phyloP scores from a whole-genome alignment of 1,140 invertebrate genomes.

The Cherax destructor region DNA sequence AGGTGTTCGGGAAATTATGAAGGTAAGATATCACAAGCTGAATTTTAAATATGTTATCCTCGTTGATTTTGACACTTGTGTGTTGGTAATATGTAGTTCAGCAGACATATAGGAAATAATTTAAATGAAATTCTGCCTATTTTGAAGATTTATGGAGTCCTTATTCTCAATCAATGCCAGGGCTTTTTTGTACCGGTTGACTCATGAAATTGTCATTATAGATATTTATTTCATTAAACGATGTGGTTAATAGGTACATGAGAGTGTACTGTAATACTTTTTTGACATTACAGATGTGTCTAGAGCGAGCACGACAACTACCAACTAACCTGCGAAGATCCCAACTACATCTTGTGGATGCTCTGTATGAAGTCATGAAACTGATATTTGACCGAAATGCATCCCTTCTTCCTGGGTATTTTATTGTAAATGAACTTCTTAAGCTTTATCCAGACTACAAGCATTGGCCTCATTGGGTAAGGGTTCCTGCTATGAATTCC shows the following conservation, averaged over 20 bases:
- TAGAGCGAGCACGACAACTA: constrained; percentile 90
- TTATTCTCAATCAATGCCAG: too few relatives aligned
- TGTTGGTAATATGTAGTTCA: too few relatives aligned
- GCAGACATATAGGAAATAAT: too few relatives aligned
- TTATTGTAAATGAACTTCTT: constrained; percentile 95
- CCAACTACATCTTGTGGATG: constrained; percentile 86
- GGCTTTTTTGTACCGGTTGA: too few relatives aligned
- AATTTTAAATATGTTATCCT: too few relatives aligned
- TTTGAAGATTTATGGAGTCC: too few relatives aligned
- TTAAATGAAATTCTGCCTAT: too few relatives aligned
- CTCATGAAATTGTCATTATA: too few relatives aligned
- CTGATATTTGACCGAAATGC: constrained; percentile 95
- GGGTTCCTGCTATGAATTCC: constrained; percentile 34
- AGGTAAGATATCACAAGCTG: constrained; percentile 77
- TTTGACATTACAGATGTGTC: constrained; percentile 80
- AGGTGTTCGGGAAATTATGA: constrained; percentile 93
- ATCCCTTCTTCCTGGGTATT: constrained; percentile 93
- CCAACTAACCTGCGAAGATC: constrained; percentile 86
- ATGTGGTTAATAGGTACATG: too few relatives aligned
- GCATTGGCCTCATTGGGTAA: constrained; percentile 93
- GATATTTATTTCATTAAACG: too few relatives aligned
- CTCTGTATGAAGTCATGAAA: constrained; percentile 87
- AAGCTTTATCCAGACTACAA: constrained; percentile 89
- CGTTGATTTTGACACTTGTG: too few relatives aligned
- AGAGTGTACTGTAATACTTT: too few relatives aligned